Conservation (phyloP, 2,888 invertebrate species). For the Ornithoptera priamus region DNA sequence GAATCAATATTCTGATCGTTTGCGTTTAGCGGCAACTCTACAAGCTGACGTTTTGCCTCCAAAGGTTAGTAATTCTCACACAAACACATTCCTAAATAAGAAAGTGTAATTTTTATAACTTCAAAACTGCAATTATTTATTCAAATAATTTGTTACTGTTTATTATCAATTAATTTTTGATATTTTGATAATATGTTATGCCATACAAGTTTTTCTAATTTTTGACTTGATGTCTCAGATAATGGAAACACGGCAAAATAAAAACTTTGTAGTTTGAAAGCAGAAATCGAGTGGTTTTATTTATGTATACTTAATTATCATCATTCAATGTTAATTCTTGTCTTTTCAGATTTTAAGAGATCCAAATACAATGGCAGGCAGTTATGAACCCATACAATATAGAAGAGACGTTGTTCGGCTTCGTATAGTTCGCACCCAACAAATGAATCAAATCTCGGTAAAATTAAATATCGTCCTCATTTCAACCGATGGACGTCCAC, state of each 20-base stretch:
- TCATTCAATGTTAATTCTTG: not conserved
- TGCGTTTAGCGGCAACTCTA: slow-evolving; percentile 67
- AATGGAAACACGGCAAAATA: no score
- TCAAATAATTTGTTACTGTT: no score
- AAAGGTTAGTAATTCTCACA: slow-evolving; percentile 47
- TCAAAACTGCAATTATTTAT: not conserved
- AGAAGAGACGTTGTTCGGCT: slow-evolving; percentile 68
- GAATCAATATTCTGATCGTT: slow-evolving; percentile 58
- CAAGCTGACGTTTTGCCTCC: slow-evolving; percentile 64
- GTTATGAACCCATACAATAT: slow-evolving; percentile 58
- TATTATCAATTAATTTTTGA: no score
- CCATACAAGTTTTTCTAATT: no score
- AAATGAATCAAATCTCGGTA: slow-evolving; percentile 76
- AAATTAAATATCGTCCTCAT: no score
- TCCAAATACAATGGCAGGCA: slow-evolving; percentile 52
- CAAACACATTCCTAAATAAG: not conserved
- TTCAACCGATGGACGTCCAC: no score
- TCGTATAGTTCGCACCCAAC: slow-evolving; percentile 66
- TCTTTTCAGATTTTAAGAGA: slow-evolving; percentile 46
- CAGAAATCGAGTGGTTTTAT: no score
- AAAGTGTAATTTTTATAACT: not conserved
- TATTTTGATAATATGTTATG: no score
- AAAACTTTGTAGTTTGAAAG: no score
- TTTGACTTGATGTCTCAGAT: no score
- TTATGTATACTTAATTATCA: no score